Percentiles rank a stretch among this genome's conserved stretches.
These are phyloP conservation scores for Heliconius charithonia DNA, from an alignment of 2,888 invertebrate species.

Conservation along the genomic window DNA sequence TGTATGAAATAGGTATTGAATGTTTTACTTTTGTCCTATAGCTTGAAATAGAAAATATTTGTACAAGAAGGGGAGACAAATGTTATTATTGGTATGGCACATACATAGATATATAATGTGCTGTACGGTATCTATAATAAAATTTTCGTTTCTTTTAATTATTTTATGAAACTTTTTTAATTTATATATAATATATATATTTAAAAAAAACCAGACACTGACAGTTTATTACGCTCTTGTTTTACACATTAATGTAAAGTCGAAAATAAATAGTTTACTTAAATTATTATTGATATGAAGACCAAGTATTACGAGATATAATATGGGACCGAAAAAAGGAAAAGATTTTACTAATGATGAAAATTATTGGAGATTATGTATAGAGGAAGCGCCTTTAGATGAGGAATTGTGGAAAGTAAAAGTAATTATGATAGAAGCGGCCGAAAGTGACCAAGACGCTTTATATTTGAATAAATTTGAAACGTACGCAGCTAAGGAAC, in stretches of 20 bases:
- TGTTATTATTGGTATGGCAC: too few relatives aligned
- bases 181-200: not conserved
- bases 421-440: conserved; percentile 71
- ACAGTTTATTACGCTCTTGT: not conserved
- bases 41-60: too few relatives aligned
- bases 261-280: not conserved
- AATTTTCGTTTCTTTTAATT: too few relatives aligned
- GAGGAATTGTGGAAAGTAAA: conserved; percentile 70
- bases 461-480: conserved; percentile 75
- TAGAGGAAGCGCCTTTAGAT: conserved; percentile 64
- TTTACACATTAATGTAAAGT: not conserved
- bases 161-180: not conserved
- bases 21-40: too few relatives aligned
- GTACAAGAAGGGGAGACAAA: too few relatives aligned
- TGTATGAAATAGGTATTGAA: too few relatives aligned
- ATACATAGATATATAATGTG: too few relatives aligned
- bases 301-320: not conserved
- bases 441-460: conserved; percentile 73
- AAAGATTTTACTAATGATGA: conserved; percentile 56
- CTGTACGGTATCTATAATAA: too few relatives aligned
- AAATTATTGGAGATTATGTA: conserved; percentile 62
- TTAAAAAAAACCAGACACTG: not conserved
- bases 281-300: not conserved
- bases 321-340: conserved; percentile 68
- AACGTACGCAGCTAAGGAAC: conserved; percentile 68